Percentiles rank a stretch among this genome's conserved stretches.
These are phyloP conservation scores for Halcyon smyrnensis DNA, from an alignment of 2,797 vertebrate genomes.

Conservation along the genomic window DNA sequence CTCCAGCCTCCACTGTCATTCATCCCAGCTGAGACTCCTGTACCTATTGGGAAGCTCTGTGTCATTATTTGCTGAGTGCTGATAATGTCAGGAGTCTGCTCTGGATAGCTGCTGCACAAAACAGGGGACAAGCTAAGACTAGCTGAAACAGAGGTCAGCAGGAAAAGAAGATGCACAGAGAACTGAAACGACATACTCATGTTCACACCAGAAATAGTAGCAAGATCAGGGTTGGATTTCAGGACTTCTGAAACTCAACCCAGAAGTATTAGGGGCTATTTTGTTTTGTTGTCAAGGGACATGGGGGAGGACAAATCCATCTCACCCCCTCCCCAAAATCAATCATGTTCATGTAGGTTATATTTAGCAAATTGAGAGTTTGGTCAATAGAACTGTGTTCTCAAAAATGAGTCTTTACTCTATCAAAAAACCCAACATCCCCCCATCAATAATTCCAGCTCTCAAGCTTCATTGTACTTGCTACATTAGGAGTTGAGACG, in stretches of 20 bases:
- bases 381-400: not conserved
- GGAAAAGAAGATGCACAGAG: conserved; percentile 17
- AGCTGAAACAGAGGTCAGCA: conserved; percentile 3
- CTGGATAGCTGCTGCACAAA: not conserved
- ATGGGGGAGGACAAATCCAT: not conserved
- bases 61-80: not conserved
- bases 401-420: not conserved
- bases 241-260: conserved; percentile 46
- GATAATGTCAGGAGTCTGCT: not conserved
- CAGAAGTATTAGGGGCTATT: conserved; percentile 22
- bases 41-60: not conserved
- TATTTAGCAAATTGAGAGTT: not conserved
- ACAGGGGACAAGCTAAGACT: not conserved
- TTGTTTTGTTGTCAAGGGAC: conserved; percentile 37
- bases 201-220: conserved; percentile 53
- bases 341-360: not conserved
- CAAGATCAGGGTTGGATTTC: conserved; percentile 48
- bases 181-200: conserved; percentile 18
- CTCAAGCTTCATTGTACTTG: not conserved
- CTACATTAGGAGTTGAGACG: not conserved
- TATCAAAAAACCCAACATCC: not conserved
- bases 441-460: not conserved
- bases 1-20: conserved; percentile 10
- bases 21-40: not conserved
- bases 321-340: not conserved